A percentile compares a stretch with the other conserved stretches of the same genome.
Evolutionary conservation across 2,113 vertebrate species (phyloP).

Genomic region (Antidorcas marsupialis): DNA sequence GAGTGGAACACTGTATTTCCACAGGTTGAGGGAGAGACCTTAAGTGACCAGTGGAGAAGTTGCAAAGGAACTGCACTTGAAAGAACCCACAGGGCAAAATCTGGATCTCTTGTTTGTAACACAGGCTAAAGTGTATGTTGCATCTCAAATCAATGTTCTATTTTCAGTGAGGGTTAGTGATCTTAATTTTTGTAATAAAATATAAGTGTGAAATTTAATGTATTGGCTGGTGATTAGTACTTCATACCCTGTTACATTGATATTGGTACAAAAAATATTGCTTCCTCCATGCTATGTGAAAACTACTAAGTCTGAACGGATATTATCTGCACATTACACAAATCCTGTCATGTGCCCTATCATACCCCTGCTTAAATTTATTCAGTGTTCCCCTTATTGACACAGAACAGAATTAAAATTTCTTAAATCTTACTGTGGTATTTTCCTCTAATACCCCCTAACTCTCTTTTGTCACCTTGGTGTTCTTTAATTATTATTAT

Average conservation of each 20-base stretch:
- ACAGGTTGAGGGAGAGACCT: too few relatives aligned
- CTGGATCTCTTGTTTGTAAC: too few relatives aligned
- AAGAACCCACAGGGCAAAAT: neutral
- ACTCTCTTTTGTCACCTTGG: neutral
- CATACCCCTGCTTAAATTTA: neutral
- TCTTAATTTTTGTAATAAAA: neutral
- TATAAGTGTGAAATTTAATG: neutral
- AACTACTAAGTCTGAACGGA: neutral
- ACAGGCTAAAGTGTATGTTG: neutral
- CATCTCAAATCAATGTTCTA: neutral
- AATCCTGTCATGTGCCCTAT: neutral
- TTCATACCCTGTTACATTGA: neutral
- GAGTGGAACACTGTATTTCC: neutral
- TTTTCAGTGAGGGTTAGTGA: neutral
- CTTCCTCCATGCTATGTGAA: neutral
- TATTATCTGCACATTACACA: neutral
- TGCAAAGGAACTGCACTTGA: neutral
- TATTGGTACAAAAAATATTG: neutral
- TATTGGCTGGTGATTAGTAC: neutral
- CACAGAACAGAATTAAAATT: neutral
- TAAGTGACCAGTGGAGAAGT: neutral
- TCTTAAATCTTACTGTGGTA: neutral
- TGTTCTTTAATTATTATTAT: neutral
- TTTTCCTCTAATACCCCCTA: neutral
- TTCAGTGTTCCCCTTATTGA: neutral